A percentile compares a stretch with the other conserved stretches of the same genome.
phyloP scores from a whole-genome alignment of 1,140 invertebrate genomes.

The Drosophila ogumai region DNA sequence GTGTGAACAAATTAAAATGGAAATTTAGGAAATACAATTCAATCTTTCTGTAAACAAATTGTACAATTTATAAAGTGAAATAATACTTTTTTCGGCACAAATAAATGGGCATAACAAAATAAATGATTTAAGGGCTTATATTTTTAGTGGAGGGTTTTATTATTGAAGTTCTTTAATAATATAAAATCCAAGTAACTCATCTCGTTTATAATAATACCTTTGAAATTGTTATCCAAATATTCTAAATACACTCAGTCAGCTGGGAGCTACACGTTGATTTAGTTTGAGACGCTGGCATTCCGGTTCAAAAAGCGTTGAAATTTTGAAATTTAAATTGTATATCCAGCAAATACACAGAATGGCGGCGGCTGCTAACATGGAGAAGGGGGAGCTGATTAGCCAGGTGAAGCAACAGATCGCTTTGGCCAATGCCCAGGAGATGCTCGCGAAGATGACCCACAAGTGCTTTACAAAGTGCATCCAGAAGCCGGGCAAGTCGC shows the following conservation, averaged over 20 bases:
- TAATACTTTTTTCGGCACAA: slow-evolving; percentile 38
- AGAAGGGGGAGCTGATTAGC: slow-evolving; percentile 96
- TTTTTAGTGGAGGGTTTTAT: background rate
- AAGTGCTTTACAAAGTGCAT: slow-evolving; percentile 99
- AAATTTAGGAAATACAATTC: background rate
- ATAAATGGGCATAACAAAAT: slow-evolving; percentile 42
- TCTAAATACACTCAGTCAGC: background rate
- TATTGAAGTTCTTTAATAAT: no score
- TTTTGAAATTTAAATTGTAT: slow-evolving; percentile 25
- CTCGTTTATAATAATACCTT: background rate
- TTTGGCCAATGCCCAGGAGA: slow-evolving; percentile 96
- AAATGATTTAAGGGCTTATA: background rate
- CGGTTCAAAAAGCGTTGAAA: slow-evolving; percentile 12
- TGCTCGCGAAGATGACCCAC: slow-evolving; percentile 97
- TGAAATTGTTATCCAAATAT: background rate
- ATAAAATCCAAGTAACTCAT: background rate
- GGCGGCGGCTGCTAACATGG: slow-evolving; percentile 70
- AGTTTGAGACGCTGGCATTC: background rate
- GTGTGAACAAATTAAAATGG: slow-evolving; percentile 2
- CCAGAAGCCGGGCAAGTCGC: slow-evolving; percentile 93
- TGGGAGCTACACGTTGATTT: background rate
- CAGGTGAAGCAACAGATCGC: slow-evolving; percentile 98
- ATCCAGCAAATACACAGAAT: slow-evolving; percentile 24
- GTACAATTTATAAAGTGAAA: slow-evolving; percentile 12
- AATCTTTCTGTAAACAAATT: slow-evolving; percentile 9